phyloP scores from a whole-genome alignment of 1,140 invertebrate species.

The Drosophila bocqueti region DNA sequence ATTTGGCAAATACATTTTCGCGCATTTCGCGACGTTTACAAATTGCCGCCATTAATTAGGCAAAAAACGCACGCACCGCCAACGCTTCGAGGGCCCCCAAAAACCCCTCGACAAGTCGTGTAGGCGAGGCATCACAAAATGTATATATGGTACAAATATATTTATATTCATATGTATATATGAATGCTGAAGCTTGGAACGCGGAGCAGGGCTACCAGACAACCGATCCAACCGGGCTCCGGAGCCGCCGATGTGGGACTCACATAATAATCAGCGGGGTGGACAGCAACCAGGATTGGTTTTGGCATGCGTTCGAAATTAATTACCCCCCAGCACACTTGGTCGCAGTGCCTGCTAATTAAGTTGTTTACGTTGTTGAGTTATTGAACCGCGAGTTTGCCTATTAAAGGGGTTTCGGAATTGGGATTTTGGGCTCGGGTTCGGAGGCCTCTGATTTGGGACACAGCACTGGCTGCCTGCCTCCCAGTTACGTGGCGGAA shows the following conservation, averaged over 20 bases:
- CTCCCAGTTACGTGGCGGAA: constrained; percentile 57
- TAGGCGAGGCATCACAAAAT: constrained; percentile 59
- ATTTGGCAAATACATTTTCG: constrained; percentile 80
- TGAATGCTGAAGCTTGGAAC: constrained; percentile 36
- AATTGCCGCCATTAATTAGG: constrained; percentile 83
- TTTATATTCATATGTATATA: constrained; percentile 12
- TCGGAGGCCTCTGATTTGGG: constrained; percentile 46
- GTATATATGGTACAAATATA: neutral
- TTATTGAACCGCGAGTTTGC: constrained; percentile 69
- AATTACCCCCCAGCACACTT: constrained; percentile 63
- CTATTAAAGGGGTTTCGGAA: constrained; percentile 19
- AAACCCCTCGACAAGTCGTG: constrained; percentile 34
- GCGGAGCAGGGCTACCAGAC: constrained; percentile 35
- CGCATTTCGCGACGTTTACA: constrained; percentile 83
- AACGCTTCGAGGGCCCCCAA: constrained; percentile 45
- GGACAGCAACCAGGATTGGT: constrained; percentile 79
- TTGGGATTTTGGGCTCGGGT: constrained; percentile 6
- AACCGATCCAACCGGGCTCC: constrained; percentile 40
- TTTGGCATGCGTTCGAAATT: constrained; percentile 76
- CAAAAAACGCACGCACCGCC: constrained; percentile 76
- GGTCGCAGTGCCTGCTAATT: constrained; percentile 62
- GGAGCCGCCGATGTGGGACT: constrained; percentile 37
- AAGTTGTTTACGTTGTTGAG: constrained; percentile 78
- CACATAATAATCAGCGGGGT: constrained; percentile 83
- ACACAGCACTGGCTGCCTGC: constrained; percentile 20